Conservation (phyloP, 2,888 invertebrate species). For the Zaprionus obscuricornis region DNA sequence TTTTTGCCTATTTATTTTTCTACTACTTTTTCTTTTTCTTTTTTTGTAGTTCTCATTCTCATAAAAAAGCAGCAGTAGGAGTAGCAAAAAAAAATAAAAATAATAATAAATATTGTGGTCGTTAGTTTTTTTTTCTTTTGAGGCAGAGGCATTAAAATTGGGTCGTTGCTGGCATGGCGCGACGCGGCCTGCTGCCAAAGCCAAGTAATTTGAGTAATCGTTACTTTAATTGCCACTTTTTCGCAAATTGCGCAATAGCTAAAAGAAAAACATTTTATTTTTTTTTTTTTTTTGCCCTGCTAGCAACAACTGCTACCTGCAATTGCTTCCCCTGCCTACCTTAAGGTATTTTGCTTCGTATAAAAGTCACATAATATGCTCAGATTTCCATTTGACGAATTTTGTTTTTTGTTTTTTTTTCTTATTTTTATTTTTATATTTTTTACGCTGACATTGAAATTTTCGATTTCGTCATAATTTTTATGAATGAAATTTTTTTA, state of each 20-base stretch:
- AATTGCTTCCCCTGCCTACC: not conserved
- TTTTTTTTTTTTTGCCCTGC: not conserved
- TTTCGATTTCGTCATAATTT: too few species aligned
- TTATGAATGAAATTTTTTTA: too few species aligned
- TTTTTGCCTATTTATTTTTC: not conserved
- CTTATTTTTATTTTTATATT: too few species aligned
- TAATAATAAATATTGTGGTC: constrained; percentile 53
- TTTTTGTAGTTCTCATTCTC: constrained; percentile 18
- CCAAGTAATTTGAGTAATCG: constrained; percentile 32
- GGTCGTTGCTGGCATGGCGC: constrained; percentile 27
- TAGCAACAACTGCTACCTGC: not conserved
- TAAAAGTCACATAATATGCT: too few species aligned
- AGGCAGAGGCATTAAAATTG: constrained; percentile 36
- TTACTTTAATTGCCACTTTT: constrained; percentile 45
- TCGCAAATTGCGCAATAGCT: constrained; percentile 41
- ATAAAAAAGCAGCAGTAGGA: constrained; percentile 14
- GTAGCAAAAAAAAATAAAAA: constrained; percentile 28
- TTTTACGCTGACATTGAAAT: too few species aligned
- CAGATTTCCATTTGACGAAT: too few species aligned
- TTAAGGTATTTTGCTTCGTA: too few species aligned
- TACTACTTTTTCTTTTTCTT: not conserved
- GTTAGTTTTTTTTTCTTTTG: constrained; percentile 48
- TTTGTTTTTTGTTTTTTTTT: too few species aligned
- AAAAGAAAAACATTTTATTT: not conserved
- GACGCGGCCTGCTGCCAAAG: constrained; percentile 35